Evolutionary conservation across 2,888 invertebrate species (phyloP).

Genomic region (Ochropacha duplaris): DNA sequence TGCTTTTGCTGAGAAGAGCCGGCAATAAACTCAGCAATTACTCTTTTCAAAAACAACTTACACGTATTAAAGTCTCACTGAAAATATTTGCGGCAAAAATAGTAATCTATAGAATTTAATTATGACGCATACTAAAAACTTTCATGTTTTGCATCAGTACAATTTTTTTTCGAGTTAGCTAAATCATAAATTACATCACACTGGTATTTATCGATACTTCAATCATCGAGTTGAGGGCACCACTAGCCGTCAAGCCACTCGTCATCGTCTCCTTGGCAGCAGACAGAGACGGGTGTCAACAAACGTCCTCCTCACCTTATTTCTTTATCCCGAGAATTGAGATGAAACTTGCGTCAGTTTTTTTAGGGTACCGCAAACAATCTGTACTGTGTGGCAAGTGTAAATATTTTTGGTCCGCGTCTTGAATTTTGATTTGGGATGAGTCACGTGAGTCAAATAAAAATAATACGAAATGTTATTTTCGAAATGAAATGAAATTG

Average conservation of each 20-base stretch:
- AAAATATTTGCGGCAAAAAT: too few relatives aligned
- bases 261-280: background rate
- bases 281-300: constrained; percentile 3
- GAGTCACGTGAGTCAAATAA: background rate
- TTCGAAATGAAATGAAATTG: too few relatives aligned
- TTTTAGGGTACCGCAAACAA: background rate
- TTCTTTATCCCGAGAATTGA: background rate
- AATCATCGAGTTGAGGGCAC: background rate
- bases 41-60: too few relatives aligned
- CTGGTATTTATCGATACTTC: background rate
- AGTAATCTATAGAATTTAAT: too few relatives aligned
- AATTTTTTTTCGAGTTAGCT: too few relatives aligned
- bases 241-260: background rate
- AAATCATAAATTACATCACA: too few relatives aligned
- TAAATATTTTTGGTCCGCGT: constrained; percentile 1
- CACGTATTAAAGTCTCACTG: too few relatives aligned
- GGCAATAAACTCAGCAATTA: too few relatives aligned
- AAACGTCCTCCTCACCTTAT: background rate
- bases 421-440: background rate
- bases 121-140: too few relatives aligned
- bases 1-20: too few relatives aligned
- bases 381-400: constrained; percentile 1
- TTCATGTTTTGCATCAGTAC: too few relatives aligned
- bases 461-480: background rate
- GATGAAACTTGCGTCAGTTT: background rate